phyloP scores from a whole-genome alignment of 2,113 vertebrate species.

The Toxostoma redivivum region DNA sequence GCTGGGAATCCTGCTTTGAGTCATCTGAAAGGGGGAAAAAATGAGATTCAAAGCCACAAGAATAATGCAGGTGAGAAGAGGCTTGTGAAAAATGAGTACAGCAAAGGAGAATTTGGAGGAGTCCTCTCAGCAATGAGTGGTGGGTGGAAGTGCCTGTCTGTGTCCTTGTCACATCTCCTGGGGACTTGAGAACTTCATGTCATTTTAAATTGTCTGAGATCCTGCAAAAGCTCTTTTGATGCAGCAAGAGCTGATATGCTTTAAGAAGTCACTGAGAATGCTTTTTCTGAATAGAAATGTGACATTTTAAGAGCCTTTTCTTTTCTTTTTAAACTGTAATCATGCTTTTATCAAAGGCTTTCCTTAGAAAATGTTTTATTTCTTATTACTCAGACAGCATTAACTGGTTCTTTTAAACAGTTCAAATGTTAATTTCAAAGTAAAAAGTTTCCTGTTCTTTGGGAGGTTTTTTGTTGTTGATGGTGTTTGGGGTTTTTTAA shows the following conservation, averaged over 20 bases:
- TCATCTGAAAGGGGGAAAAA: neutral
- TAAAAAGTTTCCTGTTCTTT: neutral
- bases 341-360: conserved; percentile 4
- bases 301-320: neutral
- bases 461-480: fast-evolving
- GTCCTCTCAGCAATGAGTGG: neutral
- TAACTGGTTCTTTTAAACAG: neutral
- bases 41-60: neutral
- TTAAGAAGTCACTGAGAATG: neutral
- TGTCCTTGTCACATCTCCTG: neutral
- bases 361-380: neutral
- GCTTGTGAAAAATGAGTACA: neutral
- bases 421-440: neutral
- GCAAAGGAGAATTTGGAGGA: neutral
- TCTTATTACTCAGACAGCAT: neutral
- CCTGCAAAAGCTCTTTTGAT: neutral
- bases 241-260: neutral
- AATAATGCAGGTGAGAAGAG: neutral
- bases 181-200: neutral
- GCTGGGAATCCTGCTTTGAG: neutral
- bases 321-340: neutral
- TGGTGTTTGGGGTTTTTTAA: neutral
- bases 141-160: neutral
- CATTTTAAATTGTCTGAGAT: neutral
- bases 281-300: neutral